Conservation (phyloP, 2,113 vertebrate genomes). For the Amblyornis subalaris region DNA sequence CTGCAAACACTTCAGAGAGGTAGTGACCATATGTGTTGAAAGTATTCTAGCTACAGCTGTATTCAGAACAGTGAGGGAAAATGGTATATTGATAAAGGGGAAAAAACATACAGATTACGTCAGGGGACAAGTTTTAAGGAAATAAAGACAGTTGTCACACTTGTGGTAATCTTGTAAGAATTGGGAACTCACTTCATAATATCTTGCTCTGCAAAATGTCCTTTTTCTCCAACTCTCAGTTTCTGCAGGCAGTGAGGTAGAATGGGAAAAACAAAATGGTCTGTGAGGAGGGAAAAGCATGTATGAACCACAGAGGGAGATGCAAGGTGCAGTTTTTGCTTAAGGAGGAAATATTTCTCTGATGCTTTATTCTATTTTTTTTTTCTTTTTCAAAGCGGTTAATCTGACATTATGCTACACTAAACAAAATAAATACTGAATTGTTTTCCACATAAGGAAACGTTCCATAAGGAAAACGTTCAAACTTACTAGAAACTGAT, state of each 20-base stretch:
- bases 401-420: background rate
- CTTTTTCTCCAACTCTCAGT: background rate
- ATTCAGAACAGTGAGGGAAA: background rate
- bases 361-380: background rate
- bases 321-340: background rate
- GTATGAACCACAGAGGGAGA: background rate
- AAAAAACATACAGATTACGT: background rate
- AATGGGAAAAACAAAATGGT: background rate
- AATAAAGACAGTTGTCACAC: background rate
- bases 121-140: background rate
- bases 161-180: background rate
- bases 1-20: background rate
- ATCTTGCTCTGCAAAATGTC: background rate
- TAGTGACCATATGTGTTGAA: background rate
- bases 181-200: background rate
- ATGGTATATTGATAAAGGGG: background rate
- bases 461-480: background rate
- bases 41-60: background rate
- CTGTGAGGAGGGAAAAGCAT: background rate
- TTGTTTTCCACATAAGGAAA: background rate
- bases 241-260: background rate
- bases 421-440: background rate
- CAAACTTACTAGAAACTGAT: background rate
- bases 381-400: background rate
- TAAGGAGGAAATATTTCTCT: background rate